Percentiles rank a stretch among this genome's conserved stretches.
These are phyloP conservation scores for Sterrhoptilus dennistouni DNA, from an alignment of 2,113 vertebrate genomes.

Conservation along the genomic window DNA sequence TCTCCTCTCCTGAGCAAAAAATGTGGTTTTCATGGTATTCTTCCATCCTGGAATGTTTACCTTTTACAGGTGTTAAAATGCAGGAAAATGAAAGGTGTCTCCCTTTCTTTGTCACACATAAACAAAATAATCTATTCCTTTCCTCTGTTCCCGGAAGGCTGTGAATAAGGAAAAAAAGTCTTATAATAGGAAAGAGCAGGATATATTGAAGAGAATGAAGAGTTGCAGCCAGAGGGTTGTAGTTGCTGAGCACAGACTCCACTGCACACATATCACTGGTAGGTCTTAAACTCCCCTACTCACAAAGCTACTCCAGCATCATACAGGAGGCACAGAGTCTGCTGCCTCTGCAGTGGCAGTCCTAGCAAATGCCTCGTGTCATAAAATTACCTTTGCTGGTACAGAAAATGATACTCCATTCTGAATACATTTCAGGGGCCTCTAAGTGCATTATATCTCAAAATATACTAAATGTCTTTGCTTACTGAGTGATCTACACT, in stretches of 20 bases:
- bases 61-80: neutral
- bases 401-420: neutral
- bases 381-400: neutral
- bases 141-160: neutral
- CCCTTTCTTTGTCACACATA: neutral
- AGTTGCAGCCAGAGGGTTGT: neutral
- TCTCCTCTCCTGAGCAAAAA: neutral
- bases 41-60: neutral
- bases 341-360: neutral
- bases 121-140: neutral
- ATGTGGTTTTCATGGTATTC: neutral
- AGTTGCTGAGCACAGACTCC: neutral
- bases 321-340: rapidly evolving
- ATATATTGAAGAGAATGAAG: neutral
- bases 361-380: neutral
- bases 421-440: neutral
- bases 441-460: neutral
- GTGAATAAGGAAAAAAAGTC: neutral
- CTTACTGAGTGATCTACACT: neutral
- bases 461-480: neutral
- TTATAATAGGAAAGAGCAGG: neutral
- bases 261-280: rapidly evolving
- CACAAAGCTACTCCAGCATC: neutral
- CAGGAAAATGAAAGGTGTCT: neutral
- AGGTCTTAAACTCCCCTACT: neutral